Conservation (phyloP, 2,888 invertebrate genomes). For the Malthinus seriepunctatus region DNA sequence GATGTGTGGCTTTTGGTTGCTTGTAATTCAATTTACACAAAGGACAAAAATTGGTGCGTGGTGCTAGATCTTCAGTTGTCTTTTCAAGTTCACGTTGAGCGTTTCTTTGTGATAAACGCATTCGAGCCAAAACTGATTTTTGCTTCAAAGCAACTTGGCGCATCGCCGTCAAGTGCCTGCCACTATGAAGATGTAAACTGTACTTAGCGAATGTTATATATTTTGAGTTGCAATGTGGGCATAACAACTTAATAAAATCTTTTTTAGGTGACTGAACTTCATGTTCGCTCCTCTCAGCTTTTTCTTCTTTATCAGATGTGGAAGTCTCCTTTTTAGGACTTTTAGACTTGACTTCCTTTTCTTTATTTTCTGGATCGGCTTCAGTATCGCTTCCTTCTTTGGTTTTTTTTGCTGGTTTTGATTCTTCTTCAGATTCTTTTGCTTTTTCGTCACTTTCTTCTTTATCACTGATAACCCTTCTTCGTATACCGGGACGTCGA, state of each 20-base stretch:
- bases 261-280: conserved; percentile 46
- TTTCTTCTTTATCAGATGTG: conserved; percentile 60
- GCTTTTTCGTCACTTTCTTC: conserved; percentile 52
- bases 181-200: conserved; percentile 71
- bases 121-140: conserved; percentile 72
- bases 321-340: conserved; percentile 55
- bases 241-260: conserved; percentile 70
- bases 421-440: conserved; percentile 43
- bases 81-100: conserved; percentile 80
- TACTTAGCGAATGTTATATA: conserved; percentile 78
- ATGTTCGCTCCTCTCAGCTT: conserved; percentile 54
- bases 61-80: conserved; percentile 63
- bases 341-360: conserved; percentile 46
- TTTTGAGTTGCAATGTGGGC: conserved; percentile 77
- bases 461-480: conserved; percentile 32
- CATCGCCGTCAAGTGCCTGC: conserved; percentile 74
- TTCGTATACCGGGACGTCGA: conserved; percentile 32
- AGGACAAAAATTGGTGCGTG: conserved; percentile 52
- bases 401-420: conserved; percentile 41
- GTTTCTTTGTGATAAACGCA: conserved; percentile 79
- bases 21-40: conserved; percentile 54
- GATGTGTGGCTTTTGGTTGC: conserved; percentile 71
- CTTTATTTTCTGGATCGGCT: conserved; percentile 46
- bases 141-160: conserved; percentile 73
- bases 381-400: conserved; percentile 21